Evolutionary conservation across 2,113 vertebrate genomes (phyloP), one percentile per base, ranked within the genome.

Genomic region (Chrysochloris asiatica): DNA sequence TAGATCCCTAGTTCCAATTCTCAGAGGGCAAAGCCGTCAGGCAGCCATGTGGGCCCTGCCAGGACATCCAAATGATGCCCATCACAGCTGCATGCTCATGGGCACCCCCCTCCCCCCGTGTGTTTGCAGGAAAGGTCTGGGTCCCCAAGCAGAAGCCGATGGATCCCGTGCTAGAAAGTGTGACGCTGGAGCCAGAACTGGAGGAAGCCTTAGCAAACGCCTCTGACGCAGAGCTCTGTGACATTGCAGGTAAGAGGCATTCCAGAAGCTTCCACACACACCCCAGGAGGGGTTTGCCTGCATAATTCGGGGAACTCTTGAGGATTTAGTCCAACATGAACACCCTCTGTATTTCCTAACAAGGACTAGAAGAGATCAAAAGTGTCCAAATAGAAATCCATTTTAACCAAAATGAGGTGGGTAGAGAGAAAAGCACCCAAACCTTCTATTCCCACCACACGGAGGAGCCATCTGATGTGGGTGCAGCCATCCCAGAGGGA

Each of bases 131-230:
- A 19, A 99, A 99, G 95, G 98, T 98, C 50, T 99, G 97, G 97
- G 98, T 99, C 43, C 99, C 99, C 52, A 99, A 99, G 96, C 97
- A 98, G 93, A 99, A 99, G 96, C 98, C 97, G 0, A 98, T 99
- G 85, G 99, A 99, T 95, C 99, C 99, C 0, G 98, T 99, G 94
- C 98, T 99, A 94, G 99, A 99, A 97, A 99, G 96, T 28, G 99
- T 99, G 89, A 99, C 99, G 0, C 97, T 99, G 93, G 99, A 99
- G 96, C 99, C 99, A 0, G 99, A 99, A 97, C 98, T 99, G 88
- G 99, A 99, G 95, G 99, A 99, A 97, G 99, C 99, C 22, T 97
- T 99, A 76, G 98, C 99, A 0, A 99, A 98, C 10, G 99, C 99
- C 10, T 98, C 98, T 0, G 99, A 99, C 81, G 99, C 99, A 13